Conservation (phyloP, 2,888 invertebrate species). For the Cinara cedri region DNA sequence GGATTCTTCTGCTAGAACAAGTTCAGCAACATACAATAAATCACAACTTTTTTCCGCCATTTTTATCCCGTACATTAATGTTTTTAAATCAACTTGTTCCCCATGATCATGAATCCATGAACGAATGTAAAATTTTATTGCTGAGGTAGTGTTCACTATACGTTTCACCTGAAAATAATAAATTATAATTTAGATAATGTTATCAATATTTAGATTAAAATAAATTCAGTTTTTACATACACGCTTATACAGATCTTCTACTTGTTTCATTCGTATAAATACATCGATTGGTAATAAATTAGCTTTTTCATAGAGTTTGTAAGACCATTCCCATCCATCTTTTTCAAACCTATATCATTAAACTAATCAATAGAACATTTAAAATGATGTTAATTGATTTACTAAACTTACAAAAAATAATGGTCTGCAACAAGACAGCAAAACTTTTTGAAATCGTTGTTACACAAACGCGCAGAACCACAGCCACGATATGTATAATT, state of each 20-base stretch:
- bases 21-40: conserved; percentile 46
- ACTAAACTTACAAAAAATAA: conserved; percentile 60
- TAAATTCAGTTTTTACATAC: conserved; percentile 2
- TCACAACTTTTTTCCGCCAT: conserved; percentile 52
- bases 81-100: conserved; percentile 41
- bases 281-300: conserved; percentile 47
- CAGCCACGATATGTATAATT: conserved; percentile 61
- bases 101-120: conserved; percentile 40
- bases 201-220: background rate
- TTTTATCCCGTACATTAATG: conserved; percentile 36
- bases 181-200: background rate
- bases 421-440: conserved; percentile 69
- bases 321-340: conserved; percentile 47
- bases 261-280: conserved; percentile 52
- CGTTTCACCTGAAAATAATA: conserved; percentile 38
- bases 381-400: background rate
- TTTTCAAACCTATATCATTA: conserved; percentile 36
- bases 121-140: conserved; percentile 44
- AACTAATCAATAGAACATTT: background rate
- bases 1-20: conserved; percentile 35
- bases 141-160: conserved; percentile 30
- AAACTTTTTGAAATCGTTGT: conserved; percentile 62
- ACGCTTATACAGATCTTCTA: conserved; percentile 42
- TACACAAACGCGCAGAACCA: conserved; percentile 38
- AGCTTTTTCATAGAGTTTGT: conserved; percentile 40